Evolutionary conservation across 2,797 vertebrate species (phyloP).

Genomic region (Spatula clypeata): DNA sequence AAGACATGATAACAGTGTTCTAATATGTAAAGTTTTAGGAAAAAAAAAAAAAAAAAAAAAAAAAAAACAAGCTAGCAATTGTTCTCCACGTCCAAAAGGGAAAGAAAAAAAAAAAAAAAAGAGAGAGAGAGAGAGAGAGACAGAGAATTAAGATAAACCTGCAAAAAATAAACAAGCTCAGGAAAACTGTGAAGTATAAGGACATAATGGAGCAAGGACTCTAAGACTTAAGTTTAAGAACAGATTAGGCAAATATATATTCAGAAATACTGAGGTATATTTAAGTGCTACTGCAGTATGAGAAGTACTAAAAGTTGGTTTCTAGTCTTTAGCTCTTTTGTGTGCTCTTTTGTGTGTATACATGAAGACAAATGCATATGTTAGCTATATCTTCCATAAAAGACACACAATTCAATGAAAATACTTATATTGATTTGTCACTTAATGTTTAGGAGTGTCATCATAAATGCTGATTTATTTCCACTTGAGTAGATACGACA

Average conservation of each 20-base stretch:
- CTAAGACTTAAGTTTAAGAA: not conserved
- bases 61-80: not conserved
- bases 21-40: not conserved
- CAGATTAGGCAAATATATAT: not conserved
- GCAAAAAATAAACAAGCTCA: not conserved
- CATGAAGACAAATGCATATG: not conserved
- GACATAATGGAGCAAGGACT: not conserved
- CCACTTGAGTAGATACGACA: not conserved
- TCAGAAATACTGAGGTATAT: not conserved
- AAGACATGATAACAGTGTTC: not conserved
- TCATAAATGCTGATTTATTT: constrained; percentile 41
- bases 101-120: not conserved
- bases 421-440: not conserved
- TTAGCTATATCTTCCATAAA: not conserved
- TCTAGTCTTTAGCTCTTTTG: not conserved
- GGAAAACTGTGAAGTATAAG: not conserved
- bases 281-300: not conserved
- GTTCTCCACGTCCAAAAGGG: not conserved
- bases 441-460: not conserved
- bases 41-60: constrained; percentile 16
- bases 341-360: fast-evolving
- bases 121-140: too few relatives aligned
- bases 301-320: not conserved
- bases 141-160: not conserved
- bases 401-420: not conserved